Evolutionary conservation across 2,888 invertebrate species (phyloP).

Genomic region (Oxyteleia sp.): DNA sequence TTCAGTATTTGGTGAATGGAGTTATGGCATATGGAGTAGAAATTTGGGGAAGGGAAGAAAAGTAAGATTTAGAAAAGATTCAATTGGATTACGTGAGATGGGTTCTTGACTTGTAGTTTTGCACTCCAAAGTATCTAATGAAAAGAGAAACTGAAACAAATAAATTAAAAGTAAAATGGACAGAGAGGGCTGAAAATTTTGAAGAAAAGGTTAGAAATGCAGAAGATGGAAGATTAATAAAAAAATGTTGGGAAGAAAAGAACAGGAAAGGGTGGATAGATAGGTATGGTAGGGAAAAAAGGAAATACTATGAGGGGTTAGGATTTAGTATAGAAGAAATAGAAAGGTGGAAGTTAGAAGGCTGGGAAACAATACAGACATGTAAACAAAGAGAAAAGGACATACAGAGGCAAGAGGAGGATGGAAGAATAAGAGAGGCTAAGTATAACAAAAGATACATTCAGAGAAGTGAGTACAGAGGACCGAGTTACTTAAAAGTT

Average conservation of each 20-base stretch:
- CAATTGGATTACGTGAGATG: constrained; percentile 16
- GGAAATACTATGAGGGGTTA: neutral
- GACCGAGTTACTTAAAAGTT: no score
- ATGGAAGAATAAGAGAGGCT: neutral
- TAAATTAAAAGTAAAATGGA: no score
- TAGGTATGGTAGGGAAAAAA: neutral
- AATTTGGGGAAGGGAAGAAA: constrained; percentile 36
- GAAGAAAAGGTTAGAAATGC: no score
- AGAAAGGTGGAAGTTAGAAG: no score
- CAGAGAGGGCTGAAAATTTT: no score
- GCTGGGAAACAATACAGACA: neutral
- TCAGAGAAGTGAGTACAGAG: neutral
- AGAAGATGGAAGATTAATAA: neutral
- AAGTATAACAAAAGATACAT: neutral
- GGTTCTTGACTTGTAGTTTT: no score
- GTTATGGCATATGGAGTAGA: constrained; percentile 11
- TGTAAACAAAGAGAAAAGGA: no score
- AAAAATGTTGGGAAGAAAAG: constrained; percentile 19
- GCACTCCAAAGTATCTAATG: no score
- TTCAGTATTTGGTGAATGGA: constrained; percentile 19
- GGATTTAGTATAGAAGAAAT: constrained; percentile 4
- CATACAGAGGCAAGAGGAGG: no score
- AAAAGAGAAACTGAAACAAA: no score
- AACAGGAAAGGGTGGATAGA: neutral
- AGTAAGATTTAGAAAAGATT: constrained; percentile 26